Base-by-base conservation (phyloP, 2,113 vertebrate genomes). In the Macquaria australasica region DNA sequence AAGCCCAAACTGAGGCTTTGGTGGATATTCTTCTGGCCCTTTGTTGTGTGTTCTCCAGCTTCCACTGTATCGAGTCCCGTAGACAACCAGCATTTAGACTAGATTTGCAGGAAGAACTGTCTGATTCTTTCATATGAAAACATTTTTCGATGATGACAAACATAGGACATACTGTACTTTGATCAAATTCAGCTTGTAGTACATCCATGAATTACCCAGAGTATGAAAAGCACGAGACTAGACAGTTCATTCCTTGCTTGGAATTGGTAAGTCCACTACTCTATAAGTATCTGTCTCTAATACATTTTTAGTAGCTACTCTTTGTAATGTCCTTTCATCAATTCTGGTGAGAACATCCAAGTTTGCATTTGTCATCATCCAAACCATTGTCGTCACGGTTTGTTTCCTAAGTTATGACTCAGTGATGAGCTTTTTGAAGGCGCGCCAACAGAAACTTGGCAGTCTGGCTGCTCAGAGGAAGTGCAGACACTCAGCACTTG, bases 11-110 rank as follows among this genome's bases (percentile, higher is more conserved):
- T 88, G 86, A 87, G 84, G 86, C 87, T 90, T 89, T 90, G 78
- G 70, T 86, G 79, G 91, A 90, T 93, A 85, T 88, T 94, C 73
- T 87, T 90, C 59, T 84, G 59, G 88, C 45, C 64, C 84, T 88
- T 92, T 94, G 84, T 93, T 94, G 81, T 89, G 89, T 93, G 80
- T 92, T 85, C 62, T 83, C 37, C 69, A 79, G 76, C 88, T 86
- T 84, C 90, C 50, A 18, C 67, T 84, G 62, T 48, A 67, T 72
- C 37, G 20, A 73, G 80, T 58, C 66, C 50, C 23, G 82, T 28
- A 76, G 84, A 82, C 70, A 73, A 73, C 16, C 56, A 37, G 53
- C 58, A 67, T 87, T 90, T 86, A 83, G 68, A 74, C 28, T 37
- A 45, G 70, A 87, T 91, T 89, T 88, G 82, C 68, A 73, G n/a